These are phyloP conservation scores for mouse (Mus musculus) DNA, from an alignment of 2,113 vertebrate species.

Conservation along the genomic window GRCm39 chr1:34736001-34736500, in stretches of 20 bases:
- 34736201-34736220: not conserved
- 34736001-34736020: not conserved
- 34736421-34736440: not conserved
- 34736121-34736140: not conserved
- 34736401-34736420: not conserved
- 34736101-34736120: not conserved
- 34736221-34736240: accelerated
- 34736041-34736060: not conserved
- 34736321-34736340: not conserved
- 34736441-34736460: accelerated
- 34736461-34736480: not conserved
- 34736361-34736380: not conserved
- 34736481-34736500: not conserved
- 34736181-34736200: not conserved
- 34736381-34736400: not conserved
- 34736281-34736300: not conserved
- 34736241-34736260: not conserved
- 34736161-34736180: not conserved
- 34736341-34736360: not conserved
- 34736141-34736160: not conserved
- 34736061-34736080: not conserved
- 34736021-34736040: not conserved
- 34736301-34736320: not conserved
- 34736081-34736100: not conserved
- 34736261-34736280: not conserved